Percentiles rank a stretch among this genome's conserved stretches.
Conservation (phyloP, 2,888 invertebrate species). For the Cerastis rubricosa region DNA sequence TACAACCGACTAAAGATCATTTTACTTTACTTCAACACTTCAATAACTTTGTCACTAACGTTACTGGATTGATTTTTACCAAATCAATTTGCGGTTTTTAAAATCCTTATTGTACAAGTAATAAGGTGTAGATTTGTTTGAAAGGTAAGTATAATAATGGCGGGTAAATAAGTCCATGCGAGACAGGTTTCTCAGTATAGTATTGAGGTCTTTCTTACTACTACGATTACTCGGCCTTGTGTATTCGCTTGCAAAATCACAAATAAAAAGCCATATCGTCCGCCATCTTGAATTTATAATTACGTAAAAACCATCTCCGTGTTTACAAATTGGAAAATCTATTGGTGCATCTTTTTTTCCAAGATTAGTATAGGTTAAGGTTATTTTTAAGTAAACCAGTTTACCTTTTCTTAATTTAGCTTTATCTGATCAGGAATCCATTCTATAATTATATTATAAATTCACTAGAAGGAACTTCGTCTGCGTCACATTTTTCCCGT, state of each 20-base stretch:
- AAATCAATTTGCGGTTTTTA: conserved; percentile 26
- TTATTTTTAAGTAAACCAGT: not conserved
- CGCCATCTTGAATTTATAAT: conserved; percentile 41
- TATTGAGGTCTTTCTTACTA: conserved; percentile 53
- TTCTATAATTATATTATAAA: no score
- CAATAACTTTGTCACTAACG: conserved; percentile 21
- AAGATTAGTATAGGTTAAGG: not conserved
- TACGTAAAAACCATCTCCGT: conserved; percentile 46
- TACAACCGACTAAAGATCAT: fast-evolving
- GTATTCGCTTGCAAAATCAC: conserved; percentile 45
- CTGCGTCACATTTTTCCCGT: no score
- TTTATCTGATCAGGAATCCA: not conserved
- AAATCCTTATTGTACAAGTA: fast-evolving
- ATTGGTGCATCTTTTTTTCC: not conserved
- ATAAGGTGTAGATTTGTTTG: conserved; percentile 25
- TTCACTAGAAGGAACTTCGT: no score
- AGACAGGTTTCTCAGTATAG: conserved; percentile 54
- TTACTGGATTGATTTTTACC: conserved; percentile 10
- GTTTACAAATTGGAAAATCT: conserved; percentile 15
- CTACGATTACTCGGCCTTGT: conserved; percentile 39
- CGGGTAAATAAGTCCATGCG: not conserved
- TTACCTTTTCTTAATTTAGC: not conserved
- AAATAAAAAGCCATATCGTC: conserved; percentile 21
- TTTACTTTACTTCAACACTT: not conserved
- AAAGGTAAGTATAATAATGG: not conserved